Evolutionary conservation across 1,140 invertebrate species (phyloP).

Genomic region (Hyphantria cunea): DNA sequence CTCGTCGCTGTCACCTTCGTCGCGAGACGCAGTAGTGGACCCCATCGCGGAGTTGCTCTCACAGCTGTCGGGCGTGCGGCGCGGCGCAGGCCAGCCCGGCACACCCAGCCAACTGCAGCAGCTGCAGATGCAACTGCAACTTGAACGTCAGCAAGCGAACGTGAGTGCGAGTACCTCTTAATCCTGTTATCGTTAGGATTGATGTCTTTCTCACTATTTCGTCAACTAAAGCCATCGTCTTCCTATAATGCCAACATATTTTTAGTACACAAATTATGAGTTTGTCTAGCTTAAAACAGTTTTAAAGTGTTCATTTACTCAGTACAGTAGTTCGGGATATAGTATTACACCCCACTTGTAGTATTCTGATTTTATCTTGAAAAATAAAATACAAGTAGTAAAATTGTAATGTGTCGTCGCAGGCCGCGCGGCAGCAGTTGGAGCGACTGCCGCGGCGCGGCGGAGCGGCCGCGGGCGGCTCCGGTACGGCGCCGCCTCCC

Average conservation of each 20-base stretch:
- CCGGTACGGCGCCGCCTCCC: constrained; percentile 52
- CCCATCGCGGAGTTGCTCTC: constrained; percentile 96
- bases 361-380: too few species aligned
- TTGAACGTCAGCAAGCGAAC: constrained; percentile 92
- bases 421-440: constrained; percentile 92
- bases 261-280: too few species aligned
- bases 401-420: constrained; percentile 27
- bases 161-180: constrained; percentile 69
- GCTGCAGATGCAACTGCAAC: constrained; percentile 94
- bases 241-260: too few species aligned
- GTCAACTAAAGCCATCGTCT: neutral
- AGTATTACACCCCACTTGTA: too few species aligned
- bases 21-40: constrained; percentile 94
- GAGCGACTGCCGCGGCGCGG: constrained; percentile 92
- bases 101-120: constrained; percentile 92
- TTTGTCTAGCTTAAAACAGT: too few species aligned
- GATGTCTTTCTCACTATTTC: neutral
- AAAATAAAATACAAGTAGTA: too few species aligned
- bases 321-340: too few species aligned
- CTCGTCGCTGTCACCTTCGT: constrained; percentile 90
- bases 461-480: constrained; percentile 49
- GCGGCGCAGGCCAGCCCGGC: constrained; percentile 83
- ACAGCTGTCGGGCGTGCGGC: constrained; percentile 94
- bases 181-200: neutral
- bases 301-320: too few species aligned